A percentile compares a stretch with the other conserved stretches of the same genome.
Conservation (phyloP, 2,888 invertebrate species). For the Drosophila antonietae region DNA sequence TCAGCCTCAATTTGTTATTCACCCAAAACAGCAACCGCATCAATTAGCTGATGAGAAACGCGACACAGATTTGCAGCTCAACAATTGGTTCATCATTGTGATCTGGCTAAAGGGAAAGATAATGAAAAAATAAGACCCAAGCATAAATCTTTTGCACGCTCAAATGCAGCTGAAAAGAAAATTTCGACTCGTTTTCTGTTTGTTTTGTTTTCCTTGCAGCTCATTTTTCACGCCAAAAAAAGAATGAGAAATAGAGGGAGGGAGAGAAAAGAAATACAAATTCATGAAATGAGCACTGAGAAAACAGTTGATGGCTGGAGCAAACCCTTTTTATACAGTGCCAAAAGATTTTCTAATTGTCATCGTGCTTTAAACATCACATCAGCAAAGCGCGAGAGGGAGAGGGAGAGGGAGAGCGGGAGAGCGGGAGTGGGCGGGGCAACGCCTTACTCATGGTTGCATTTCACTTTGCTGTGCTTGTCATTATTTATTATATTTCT, state of each 20-base stretch:
- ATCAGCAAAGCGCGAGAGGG: neutral
- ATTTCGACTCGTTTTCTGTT: slow-evolving; percentile 16
- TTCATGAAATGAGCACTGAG: slow-evolving; percentile 46
- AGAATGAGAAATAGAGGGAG: neutral
- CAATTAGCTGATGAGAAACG: slow-evolving; percentile 46
- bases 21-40: neutral
- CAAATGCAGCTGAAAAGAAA: slow-evolving; percentile 52
- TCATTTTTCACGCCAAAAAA: slow-evolving; percentile 61
- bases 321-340: slow-evolving; percentile 49
- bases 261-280: slow-evolving; percentile 17
- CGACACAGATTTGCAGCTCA: slow-evolving; percentile 21
- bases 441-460: slow-evolving; percentile 42
- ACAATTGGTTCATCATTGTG: slow-evolving; percentile 34
- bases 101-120: slow-evolving; percentile 17
- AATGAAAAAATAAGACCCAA: slow-evolving; percentile 37
- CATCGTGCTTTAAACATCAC: slow-evolving; percentile 50
- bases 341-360: slow-evolving; percentile 70
- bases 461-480: slow-evolving; percentile 58
- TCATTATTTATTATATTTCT: slow-evolving; percentile 77
- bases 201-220: slow-evolving; percentile 35
- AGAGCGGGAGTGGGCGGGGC: neutral
- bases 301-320: slow-evolving; percentile 17
- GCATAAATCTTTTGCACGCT: slow-evolving; percentile 47
- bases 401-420: neutral
- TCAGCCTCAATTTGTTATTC: neutral